Evolutionary conservation across 2,113 vertebrate species (phyloP).

Genomic region (Silurus meridionalis): DNA sequence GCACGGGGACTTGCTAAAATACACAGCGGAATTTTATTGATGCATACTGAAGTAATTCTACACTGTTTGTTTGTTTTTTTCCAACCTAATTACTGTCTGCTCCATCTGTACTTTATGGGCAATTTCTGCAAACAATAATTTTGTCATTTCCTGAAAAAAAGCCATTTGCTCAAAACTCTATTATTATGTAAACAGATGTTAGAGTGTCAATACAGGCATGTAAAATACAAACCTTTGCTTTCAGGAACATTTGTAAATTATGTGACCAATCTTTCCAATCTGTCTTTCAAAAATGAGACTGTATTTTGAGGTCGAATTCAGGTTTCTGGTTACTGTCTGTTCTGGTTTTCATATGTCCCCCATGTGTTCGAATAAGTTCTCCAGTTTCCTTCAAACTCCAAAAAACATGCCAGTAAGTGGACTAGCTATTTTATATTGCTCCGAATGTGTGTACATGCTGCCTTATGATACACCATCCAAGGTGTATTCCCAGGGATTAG

Average conservation of each 20-base stretch:
- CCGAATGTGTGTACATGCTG: neutral
- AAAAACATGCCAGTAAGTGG: neutral
- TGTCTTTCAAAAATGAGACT: neutral
- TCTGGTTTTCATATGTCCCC: neutral
- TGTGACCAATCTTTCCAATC: neutral
- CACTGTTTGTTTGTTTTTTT: neutral
- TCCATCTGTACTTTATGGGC: neutral
- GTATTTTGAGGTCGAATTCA: neutral
- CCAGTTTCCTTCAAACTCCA: neutral
- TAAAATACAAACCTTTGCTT: neutral
- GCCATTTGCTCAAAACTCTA: neutral
- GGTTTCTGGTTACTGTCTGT: neutral
- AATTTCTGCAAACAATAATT: neutral
- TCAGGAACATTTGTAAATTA: neutral
- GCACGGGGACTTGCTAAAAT: neutral
- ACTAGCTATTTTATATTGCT: neutral
- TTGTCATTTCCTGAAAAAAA: neutral
- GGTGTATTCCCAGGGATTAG: neutral
- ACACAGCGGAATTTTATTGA: neutral
- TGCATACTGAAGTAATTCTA: neutral
- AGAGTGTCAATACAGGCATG: neutral
- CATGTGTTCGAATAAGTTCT: neutral
- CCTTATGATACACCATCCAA: neutral
- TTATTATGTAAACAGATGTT: neutral
- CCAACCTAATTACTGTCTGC: neutral